Conservation (phyloP, 2,797 vertebrate species). For the Chelmon rostratus region DNA sequence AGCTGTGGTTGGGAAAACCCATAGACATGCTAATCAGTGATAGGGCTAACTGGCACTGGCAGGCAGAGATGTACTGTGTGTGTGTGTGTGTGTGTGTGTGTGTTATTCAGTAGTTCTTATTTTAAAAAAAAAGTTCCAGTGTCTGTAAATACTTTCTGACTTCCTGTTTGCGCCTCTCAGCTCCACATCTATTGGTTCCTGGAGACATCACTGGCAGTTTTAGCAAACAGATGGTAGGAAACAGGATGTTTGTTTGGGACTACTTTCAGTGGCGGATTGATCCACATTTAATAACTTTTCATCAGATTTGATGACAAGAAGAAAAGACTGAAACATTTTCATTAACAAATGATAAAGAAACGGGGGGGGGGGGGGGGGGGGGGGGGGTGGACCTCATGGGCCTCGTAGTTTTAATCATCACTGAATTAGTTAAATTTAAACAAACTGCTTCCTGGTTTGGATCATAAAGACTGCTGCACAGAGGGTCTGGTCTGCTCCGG, state of each 20-base stretch:
- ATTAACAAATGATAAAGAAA: background rate
- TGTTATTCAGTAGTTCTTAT: background rate
- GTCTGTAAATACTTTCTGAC: background rate
- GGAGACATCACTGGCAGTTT: too few relatives aligned
- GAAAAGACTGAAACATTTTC: background rate
- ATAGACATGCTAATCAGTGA: conserved; percentile 44
- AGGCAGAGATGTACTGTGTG: background rate
- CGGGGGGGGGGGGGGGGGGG: background rate
- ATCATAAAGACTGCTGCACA: background rate
- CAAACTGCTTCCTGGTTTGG: too few relatives aligned
- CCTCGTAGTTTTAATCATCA: too few relatives aligned
- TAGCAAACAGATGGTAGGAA: too few relatives aligned
- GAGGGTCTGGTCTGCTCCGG: background rate
- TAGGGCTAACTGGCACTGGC: background rate
- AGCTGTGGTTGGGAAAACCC: conserved; percentile 30
- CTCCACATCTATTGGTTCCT: background rate
- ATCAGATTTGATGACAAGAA: background rate
- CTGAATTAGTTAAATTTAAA: too few relatives aligned
- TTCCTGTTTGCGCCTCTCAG: background rate
- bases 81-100: background rate
- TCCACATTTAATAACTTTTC: background rate
- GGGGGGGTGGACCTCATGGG: too few relatives aligned
- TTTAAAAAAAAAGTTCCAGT: too few relatives aligned
- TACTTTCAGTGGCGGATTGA: too few relatives aligned
- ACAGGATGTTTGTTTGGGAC: too few relatives aligned